Conservation (phyloP, 2,888 invertebrate species). For the Polydrusus pterygomalis region DNA sequence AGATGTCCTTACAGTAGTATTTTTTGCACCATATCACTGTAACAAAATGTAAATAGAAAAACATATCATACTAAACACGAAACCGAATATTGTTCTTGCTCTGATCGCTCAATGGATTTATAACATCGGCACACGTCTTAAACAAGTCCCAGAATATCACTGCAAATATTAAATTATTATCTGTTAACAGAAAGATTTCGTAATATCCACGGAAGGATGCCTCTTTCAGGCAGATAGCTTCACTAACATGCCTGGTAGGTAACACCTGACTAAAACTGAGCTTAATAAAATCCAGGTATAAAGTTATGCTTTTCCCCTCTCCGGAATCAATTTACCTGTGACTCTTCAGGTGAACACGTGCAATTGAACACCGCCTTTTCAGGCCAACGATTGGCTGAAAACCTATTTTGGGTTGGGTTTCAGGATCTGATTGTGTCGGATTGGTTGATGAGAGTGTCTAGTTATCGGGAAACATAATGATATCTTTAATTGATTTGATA, state of each 20-base stretch:
- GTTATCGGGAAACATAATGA: conserved; percentile 61
- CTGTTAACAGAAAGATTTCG: conserved; percentile 20
- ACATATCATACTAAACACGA: conserved; percentile 2
- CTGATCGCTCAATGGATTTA: no score
- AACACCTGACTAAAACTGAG: conserved; percentile 66
- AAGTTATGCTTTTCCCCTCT: conserved; percentile 57
- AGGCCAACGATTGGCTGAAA: conserved; percentile 50
- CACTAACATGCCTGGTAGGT: conserved; percentile 56
- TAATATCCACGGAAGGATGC: conserved; percentile 14
- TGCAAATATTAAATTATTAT: conserved; percentile 1
- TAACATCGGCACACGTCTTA: not conserved
- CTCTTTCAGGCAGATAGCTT: conserved; percentile 19
- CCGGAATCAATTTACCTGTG: conserved; percentile 52
- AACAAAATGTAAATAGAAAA: conserved; percentile 12
- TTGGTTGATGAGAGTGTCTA: conserved; percentile 57
- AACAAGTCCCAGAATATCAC: conserved; percentile 23
- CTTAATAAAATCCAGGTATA: conserved; percentile 64
- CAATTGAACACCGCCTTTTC: conserved; percentile 52
- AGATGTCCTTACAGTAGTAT: not conserved
- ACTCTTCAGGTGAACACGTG: conserved; percentile 65
- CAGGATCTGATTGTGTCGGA: conserved; percentile 53
- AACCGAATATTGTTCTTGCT: not conserved
- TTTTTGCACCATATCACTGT: conserved; percentile 17
- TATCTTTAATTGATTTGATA: conserved; percentile 61
- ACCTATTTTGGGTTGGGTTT: conserved; percentile 45